Evolutionary conservation across 1,140 invertebrate genomes (phyloP).

Genomic region (Trinorchestia longiramus): DNA sequence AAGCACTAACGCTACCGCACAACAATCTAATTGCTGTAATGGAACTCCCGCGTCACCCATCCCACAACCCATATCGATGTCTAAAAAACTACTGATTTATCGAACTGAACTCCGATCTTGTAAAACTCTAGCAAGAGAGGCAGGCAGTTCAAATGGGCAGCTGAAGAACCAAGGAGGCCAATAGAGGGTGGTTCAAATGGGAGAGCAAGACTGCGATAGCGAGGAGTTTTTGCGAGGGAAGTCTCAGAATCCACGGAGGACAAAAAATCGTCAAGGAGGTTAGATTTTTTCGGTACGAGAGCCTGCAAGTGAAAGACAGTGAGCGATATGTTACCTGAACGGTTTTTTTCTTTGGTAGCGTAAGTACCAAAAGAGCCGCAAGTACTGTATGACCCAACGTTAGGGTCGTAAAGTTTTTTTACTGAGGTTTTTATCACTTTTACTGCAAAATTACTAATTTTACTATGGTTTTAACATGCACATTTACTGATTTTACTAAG

Average conservation of each 20-base stretch:
- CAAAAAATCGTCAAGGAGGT: conserved; percentile 1
- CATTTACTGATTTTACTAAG: too few species aligned
- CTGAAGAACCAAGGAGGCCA: background rate
- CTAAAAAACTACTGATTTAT: background rate
- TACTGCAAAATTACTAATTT: too few species aligned
- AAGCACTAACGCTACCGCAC: too few species aligned
- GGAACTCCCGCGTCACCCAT: background rate
- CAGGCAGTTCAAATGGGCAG: background rate
- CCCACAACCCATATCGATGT: background rate
- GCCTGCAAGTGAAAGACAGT: background rate
- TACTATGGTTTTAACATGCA: too few species aligned
- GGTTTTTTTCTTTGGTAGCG: background rate
- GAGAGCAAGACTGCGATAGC: background rate
- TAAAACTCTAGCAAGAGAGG: background rate
- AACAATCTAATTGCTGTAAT: background rate
- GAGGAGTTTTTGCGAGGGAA: background rate
- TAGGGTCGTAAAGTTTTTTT: too few species aligned
- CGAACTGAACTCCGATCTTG: background rate
- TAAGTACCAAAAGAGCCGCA: too few species aligned
- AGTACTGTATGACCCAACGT: background rate
- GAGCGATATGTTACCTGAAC: background rate
- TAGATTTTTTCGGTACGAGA: background rate
- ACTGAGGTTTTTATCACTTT: too few species aligned
- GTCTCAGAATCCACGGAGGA: background rate
- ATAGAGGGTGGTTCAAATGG: background rate